A percentile compares a stretch with the other conserved stretches of the same genome.
Evolutionary conservation across 2,113 vertebrate species (phyloP).

Genomic region (Peromyscus californicus): DNA sequence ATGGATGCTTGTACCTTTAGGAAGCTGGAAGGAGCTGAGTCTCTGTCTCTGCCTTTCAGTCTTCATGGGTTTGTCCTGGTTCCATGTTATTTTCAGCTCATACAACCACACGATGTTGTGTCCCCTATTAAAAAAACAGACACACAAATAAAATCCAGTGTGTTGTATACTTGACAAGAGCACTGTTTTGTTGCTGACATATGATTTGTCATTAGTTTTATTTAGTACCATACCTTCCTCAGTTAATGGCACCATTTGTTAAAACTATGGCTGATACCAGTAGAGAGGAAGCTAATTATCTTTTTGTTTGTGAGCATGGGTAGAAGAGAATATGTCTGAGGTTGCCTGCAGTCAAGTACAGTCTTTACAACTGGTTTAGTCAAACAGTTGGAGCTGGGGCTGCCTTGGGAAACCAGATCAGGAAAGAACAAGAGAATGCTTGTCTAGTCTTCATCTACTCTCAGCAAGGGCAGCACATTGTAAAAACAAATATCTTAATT

Average conservation of each 20-base stretch:
- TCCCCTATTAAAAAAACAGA: conserved; percentile 43
- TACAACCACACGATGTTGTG: not conserved
- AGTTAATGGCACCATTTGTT: conserved; percentile 64
- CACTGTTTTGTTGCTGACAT: conserved; percentile 58
- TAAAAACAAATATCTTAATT: conserved; percentile 20
- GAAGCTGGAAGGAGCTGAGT: not conserved
- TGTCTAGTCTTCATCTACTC: conserved; percentile 8
- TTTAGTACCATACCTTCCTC: conserved; percentile 68
- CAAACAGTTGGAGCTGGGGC: not conserved
- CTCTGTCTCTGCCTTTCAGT: conserved; percentile 35
- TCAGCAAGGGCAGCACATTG: not conserved
- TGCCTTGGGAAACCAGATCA: conserved; percentile 17
- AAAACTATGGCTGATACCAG: conserved; percentile 57
- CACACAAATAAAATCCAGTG: conserved; percentile 52
- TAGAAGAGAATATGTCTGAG: conserved; percentile 50
- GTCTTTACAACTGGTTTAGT: conserved; percentile 50
- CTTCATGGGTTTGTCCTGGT: not conserved
- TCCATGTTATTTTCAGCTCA: not conserved
- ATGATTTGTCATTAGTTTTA: conserved; percentile 56
- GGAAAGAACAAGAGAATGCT: not conserved
- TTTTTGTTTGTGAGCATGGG: conserved; percentile 55
- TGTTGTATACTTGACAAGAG: not conserved
- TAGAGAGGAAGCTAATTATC: conserved; percentile 62
- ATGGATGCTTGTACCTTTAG: not conserved
- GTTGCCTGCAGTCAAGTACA: not conserved